These are phyloP conservation scores for Gobiocypris rarus DNA, from an alignment of 2,113 vertebrate genomes.

Conservation along the genomic window DNA sequence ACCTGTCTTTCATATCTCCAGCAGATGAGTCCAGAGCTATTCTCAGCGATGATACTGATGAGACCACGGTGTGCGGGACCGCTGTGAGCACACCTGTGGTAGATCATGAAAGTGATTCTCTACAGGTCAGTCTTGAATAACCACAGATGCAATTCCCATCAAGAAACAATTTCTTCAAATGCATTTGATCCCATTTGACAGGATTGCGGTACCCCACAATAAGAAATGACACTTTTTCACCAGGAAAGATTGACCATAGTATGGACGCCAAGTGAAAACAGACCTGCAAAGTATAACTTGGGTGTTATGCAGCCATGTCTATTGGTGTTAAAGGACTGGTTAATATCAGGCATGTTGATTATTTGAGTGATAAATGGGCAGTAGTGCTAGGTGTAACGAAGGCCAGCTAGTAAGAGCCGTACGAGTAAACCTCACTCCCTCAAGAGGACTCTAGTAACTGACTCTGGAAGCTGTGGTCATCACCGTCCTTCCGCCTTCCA, in stretches of 20 bases:
- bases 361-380: background rate
- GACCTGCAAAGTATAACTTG: background rate
- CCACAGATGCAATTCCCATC: background rate
- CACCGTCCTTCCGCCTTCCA: no score
- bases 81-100: background rate
- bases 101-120: background rate
- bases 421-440: no score
- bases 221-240: no score
- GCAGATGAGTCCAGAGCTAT: constrained; percentile 9
- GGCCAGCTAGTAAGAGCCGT: no score
- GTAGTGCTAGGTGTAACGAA: background rate
- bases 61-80: background rate
- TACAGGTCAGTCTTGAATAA: constrained; percentile 1
- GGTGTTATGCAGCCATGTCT: background rate
- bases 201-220: no score
- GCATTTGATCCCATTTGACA: constrained; percentile 14
- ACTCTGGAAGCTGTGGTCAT: no score
- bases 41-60: background rate
- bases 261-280: background rate
- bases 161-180: background rate
- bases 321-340: background rate
- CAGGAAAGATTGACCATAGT: background rate
- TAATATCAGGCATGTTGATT: background rate
- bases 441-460: no score
- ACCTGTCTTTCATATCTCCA: background rate